Evolutionary conservation across 2,888 invertebrate species (phyloP).

Genomic region (Protula sp.): DNA sequence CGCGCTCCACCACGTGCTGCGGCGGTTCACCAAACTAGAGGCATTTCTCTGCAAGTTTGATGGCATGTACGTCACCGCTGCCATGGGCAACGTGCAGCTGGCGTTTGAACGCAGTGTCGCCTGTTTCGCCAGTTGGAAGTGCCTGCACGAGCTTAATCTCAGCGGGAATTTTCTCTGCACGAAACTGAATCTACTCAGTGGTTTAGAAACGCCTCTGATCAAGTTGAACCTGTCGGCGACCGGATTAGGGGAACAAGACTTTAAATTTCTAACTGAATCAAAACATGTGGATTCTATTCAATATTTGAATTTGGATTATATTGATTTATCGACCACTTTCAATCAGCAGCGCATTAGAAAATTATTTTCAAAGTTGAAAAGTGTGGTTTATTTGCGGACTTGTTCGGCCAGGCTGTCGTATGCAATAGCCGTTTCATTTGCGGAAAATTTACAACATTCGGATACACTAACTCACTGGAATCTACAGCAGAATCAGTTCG

Average conservation of each 20-base stretch:
- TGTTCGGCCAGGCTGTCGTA: not conserved
- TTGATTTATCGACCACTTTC: not conserved
- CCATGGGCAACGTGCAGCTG: not conserved
- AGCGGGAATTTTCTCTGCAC: not conserved
- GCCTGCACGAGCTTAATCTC: not conserved
- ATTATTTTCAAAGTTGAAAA: not conserved
- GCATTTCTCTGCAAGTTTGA: not conserved
- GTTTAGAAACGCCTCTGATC: not conserved
- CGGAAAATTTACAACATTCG: not conserved
- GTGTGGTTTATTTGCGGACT: not conserved
- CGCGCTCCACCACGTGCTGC: not conserved
- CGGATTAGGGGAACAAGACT: not conserved
- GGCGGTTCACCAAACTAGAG: not conserved
- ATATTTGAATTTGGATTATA: not conserved
- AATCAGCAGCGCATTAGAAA: not conserved
- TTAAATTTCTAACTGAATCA: not conserved
- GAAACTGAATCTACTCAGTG: not conserved
- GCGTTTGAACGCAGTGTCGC: not conserved
- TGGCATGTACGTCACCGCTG: not conserved
- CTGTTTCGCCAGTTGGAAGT: not conserved
- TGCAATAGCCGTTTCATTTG: not conserved
- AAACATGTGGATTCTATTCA: not conserved
- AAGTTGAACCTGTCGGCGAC: not conserved
- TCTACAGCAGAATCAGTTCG: not conserved
- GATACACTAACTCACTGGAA: not conserved